Base-by-base conservation (phyloP, 2,113 vertebrate species). In the Caracal caracal region DNA sequence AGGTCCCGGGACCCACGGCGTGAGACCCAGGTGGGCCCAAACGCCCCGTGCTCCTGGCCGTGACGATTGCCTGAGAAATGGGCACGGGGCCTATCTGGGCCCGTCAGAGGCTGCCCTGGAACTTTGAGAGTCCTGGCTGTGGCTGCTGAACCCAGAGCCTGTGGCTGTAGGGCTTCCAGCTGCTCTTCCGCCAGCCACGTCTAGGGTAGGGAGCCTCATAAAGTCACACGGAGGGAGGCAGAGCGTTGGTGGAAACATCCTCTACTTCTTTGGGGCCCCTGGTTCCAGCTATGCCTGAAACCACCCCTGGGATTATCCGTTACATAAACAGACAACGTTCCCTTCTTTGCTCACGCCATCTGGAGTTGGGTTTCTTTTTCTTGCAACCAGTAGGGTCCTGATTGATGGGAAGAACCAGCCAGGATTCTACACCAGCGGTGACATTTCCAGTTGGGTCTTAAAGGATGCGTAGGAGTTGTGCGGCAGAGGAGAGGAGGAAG, bases 391-490 rank as follows among this genome's bases (percentile, higher is more conserved):
- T 5, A 53, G 65, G 71, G 51, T 19, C 80, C 81, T 53, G 76
- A 66, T 22, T 1, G 43, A 73, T 76, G 35, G 76, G 56, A 61
- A 90, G 51, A 47, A 35, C 61, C 11, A 33, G 75, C 35, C 66
- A 56, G 88, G 71, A 61, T 85, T 96, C 95, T 88, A 28, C 11
- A n/a, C 53, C 78, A 91, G 40, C 78, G 76, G 66, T 61, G 93
- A 37, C 37, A 6, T 91, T 94, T 75, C 56, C 24, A 82, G 49
- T 88, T 79, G 91, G 81, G 63, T 86, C 43, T 95, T 93, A 73
- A 86, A 85, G 95, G 70, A 51, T 86, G 86, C 51, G 40, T 79
- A 89, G 87, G 94, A 96, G 93, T 94, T 33, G 28, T n/a, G n/a
- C 15, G 65, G 70, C 63, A 92, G 79, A 30, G 66, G 61, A 5